These are phyloP conservation scores for Rhingia rostrata DNA, from an alignment of 2,888 invertebrate genomes.

Conservation along the genomic window DNA sequence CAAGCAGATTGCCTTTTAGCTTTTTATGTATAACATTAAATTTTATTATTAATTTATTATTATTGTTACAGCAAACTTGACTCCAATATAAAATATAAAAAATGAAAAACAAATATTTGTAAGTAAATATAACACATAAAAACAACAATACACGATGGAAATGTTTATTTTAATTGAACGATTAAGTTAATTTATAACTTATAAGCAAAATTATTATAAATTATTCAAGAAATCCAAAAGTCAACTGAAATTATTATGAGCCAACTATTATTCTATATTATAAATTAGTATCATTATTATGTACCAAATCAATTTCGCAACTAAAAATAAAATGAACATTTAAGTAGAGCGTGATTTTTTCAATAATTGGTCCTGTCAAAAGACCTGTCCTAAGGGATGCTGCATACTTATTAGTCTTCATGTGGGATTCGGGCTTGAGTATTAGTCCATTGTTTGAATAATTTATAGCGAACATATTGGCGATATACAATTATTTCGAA, in stretches of 20 bases:
- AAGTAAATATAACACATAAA: not conserved
- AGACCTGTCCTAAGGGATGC: too few relatives aligned
- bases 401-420: too few relatives aligned
- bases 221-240: slow-evolving; percentile 24
- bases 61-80: slow-evolving; percentile 53
- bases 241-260: slow-evolving; percentile 47
- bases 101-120: slow-evolving; percentile 32
- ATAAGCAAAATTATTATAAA: slow-evolving; percentile 26
- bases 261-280: slow-evolving; percentile 61
- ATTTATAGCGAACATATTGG: not conserved
- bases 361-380: not conserved
- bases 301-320: slow-evolving; percentile 68
- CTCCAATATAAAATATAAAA: slow-evolving; percentile 25
- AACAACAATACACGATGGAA: not conserved
- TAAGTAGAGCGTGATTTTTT: slow-evolving; percentile 16
- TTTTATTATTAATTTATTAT: not conserved
- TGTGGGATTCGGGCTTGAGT: too few relatives aligned
- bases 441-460: too few relatives aligned
- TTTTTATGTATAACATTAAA: slow-evolving; percentile 66
- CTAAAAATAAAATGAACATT: slow-evolving; percentile 63
- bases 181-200: slow-evolving; percentile 44
- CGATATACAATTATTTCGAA: slow-evolving; percentile 79
- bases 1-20: slow-evolving; percentile 70
- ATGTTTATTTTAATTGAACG: slow-evolving; percentile 16
- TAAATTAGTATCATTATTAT: slow-evolving; percentile 63